Conservation (phyloP, 2,888 invertebrate species). For the Drosophila kuntzei region DNA sequence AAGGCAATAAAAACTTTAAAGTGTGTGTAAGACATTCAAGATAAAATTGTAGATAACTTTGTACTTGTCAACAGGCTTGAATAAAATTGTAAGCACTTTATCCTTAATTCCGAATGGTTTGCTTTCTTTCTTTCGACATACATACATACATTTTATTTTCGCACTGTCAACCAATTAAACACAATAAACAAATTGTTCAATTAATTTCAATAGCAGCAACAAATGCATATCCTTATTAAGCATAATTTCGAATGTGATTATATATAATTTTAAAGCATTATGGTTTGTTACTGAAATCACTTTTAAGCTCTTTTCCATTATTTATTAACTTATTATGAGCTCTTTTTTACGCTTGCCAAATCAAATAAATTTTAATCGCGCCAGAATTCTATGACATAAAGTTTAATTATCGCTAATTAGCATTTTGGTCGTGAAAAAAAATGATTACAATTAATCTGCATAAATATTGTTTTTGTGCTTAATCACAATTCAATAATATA, state of each 20-base stretch:
- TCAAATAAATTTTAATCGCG: constrained; percentile 43
- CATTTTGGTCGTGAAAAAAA: constrained; percentile 40
- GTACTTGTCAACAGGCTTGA: constrained; percentile 21
- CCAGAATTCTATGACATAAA: constrained; percentile 41
- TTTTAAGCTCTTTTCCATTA: constrained; percentile 11
- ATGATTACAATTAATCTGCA: constrained; percentile 32
- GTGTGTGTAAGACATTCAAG: constrained; percentile 60
- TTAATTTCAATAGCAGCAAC: constrained; percentile 7
- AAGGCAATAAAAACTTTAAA: constrained; percentile 63
- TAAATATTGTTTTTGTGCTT: constrained; percentile 31
- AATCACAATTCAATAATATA: constrained; percentile 19
- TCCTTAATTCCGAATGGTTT: constrained; percentile 3
- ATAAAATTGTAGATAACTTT: constrained; percentile 27
- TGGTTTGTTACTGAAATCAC: constrained; percentile 1
- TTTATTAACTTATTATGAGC: constrained; percentile 11
- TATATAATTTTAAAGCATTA: constrained; percentile 8
- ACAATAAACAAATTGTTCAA: constrained; percentile 31
- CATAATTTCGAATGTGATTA: constrained; percentile 17
- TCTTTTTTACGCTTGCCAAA: constrained; percentile 14
- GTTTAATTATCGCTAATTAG: constrained; percentile 62
- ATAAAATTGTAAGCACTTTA: constrained; percentile 10
- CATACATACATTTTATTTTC: constrained; percentile 9
- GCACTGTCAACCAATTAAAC: constrained; percentile 11
- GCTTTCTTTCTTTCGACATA: background rate
- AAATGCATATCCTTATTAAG: constrained; percentile 5